Evolutionary conservation across 2,888 invertebrate genomes (phyloP), one percentile per base, ranked within the genome.

Genomic region (Entomobrya multifasciata): DNA sequence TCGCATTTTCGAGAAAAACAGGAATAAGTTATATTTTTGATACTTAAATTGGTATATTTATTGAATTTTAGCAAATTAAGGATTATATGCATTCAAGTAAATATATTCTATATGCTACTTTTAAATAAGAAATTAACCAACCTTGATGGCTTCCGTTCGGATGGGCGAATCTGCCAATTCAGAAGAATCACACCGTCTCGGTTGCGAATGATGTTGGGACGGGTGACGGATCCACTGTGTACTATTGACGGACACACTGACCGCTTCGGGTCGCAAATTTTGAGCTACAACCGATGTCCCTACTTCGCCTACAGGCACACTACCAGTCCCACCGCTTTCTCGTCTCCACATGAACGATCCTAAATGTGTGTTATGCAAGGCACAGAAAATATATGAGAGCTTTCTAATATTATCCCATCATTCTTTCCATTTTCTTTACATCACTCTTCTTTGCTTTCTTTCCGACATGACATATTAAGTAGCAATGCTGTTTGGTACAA

Each of bases 341-440:
- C 91, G 88, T 88, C 91, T 91, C 91, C 91, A 91, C 91, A 91
- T 91, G 89, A 89, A 91, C 91, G 86, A 83, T 88, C 86, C 90
- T 90, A 47, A 1, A n/a, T n/a, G 74, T 47, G 44, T 20, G 47
- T 17, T 15, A 81, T 44, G 44, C 60, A 67, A 41, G 41, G 27
- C 62, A 60, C 11, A 30, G 30, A 67, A 11, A 47, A 65, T 20
- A 47, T 79, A 62, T 65, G 11, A 17, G 17, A 65, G 27, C 1
- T 47, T 78, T 78, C 41, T 70, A 47, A 44, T 70, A 44, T 47
- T 22, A 44, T 65, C 36, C 65, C 17, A 22, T n/a, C 70, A 13
- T 5, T 44, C 47, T 10, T 47, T 67, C 47, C 44, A n/a, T n/a
- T n/a, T n/a, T n/a, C n/a, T n/a, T n/a, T n/a, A n/a, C n/a, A n/a